Conservation (phyloP, 1,140 invertebrate species). For the Conus betulinus region DNA sequence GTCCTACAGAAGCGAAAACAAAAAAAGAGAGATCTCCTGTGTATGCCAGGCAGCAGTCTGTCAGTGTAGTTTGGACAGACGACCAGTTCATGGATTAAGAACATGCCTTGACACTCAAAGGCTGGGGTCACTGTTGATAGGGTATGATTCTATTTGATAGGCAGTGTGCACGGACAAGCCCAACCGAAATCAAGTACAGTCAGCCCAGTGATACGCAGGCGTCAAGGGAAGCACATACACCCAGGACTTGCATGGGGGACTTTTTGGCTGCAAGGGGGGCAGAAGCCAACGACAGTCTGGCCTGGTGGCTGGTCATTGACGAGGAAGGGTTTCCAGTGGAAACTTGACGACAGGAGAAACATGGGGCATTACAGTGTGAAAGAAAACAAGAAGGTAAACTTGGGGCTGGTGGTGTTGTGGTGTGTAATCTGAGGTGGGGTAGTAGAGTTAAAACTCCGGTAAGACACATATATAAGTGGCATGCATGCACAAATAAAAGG, state of each 20-base stretch:
- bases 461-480: background rate
- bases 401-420: no score
- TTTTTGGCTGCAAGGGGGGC: constrained; percentile 10
- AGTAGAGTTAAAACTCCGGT: no score
- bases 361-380: background rate
- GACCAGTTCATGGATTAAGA: background rate
- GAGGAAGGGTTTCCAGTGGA: background rate
- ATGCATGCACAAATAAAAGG: background rate
- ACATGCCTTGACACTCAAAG: no score
- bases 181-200: background rate
- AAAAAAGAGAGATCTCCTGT: no score
- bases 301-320: background rate
- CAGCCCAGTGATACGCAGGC: background rate
- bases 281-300: background rate
- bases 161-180: background rate
- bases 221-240: background rate
- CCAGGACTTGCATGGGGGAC: background rate
- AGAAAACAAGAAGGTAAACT: background rate
- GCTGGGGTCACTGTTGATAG: no score
- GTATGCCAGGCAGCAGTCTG: no score
- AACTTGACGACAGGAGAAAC: background rate
- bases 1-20: no score
- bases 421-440: no score
- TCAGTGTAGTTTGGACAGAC: background rate
- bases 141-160: no score